A percentile compares a stretch with the other conserved stretches of the same genome.
phyloP scores from a whole-genome alignment of 2,113 vertebrate genomes.

The Oryzias javanicus region DNA sequence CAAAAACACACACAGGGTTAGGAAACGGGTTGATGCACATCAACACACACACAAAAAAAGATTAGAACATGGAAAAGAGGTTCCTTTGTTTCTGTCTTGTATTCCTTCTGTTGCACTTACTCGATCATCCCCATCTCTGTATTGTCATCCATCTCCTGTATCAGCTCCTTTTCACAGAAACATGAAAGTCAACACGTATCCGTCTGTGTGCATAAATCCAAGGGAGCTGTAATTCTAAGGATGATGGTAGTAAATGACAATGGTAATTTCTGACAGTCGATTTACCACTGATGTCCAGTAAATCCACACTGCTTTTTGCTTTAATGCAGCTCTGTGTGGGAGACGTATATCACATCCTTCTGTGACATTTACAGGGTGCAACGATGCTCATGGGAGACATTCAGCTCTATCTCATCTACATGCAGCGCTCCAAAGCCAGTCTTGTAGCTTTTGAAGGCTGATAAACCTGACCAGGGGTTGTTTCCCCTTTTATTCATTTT shows the following conservation, averaged over 20 bases:
- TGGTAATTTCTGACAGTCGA: conserved; percentile 61
- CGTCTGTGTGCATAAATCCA: conserved; percentile 57
- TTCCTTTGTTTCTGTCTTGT: conserved; percentile 2
- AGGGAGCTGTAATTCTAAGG: conserved; percentile 44
- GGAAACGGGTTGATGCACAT: conserved; percentile 22
- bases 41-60: conserved; percentile 22
- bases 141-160: not conserved
- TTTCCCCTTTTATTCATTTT: conserved; percentile 40
- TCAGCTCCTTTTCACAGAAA: conserved; percentile 9
- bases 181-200: conserved; percentile 16
- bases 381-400: conserved; percentile 77
- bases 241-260: conserved; percentile 70
- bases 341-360: conserved; percentile 67
- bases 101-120: not conserved
- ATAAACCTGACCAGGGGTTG: conserved; percentile 67
- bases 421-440: conserved; percentile 69
- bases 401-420: conserved; percentile 71
- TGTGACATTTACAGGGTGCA: conserved; percentile 76
- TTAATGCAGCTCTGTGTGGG: conserved; percentile 62
- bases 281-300: conserved; percentile 71
- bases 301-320: conserved; percentile 61
- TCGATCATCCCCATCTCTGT: not conserved
- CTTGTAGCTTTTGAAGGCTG: conserved; percentile 68
- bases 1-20: conserved; percentile 38
- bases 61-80: conserved; percentile 15